Percentiles rank a stretch among this genome's conserved stretches.
Conservation (phyloP, 1,140 invertebrate species). For the Calliopsis andreniformis region DNA sequence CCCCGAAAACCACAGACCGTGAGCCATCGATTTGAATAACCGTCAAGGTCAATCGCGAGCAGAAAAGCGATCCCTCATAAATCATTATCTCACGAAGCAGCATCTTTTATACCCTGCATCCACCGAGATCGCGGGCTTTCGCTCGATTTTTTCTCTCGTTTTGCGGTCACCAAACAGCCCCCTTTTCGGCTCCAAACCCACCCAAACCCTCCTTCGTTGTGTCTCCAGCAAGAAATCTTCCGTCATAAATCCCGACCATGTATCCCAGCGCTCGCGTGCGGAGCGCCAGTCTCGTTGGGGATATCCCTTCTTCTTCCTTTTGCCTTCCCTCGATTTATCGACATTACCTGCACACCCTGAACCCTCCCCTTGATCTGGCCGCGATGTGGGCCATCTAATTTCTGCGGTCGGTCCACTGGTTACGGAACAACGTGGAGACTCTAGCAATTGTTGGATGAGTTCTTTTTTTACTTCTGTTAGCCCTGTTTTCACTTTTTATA, state of each 20-base stretch:
- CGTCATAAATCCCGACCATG: constrained; percentile 70
- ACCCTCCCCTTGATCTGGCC: neutral
- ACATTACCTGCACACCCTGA: constrained; percentile 59
- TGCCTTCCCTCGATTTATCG: constrained; percentile 72
- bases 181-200: neutral
- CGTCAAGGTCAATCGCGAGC: constrained; percentile 28
- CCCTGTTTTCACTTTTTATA: too few species aligned
- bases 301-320: constrained; percentile 69
- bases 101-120: constrained; percentile 30
- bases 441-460: too few species aligned
- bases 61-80: constrained; percentile 36
- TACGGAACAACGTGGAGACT: neutral
- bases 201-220: constrained; percentile 1
- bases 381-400: constrained; percentile 12
- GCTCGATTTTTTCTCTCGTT: constrained; percentile 25
- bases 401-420: neutral
- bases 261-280: constrained; percentile 70
- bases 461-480: too few species aligned
- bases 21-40: constrained; percentile 31
- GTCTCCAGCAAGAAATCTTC: constrained; percentile 65
- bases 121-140: constrained; percentile 19
- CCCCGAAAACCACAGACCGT: neutral
- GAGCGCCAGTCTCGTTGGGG: constrained; percentile 58
- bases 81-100: constrained; percentile 18
- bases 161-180: constrained; percentile 32